Evolutionary conservation across 2,888 invertebrate genomes (phyloP).

Genomic region (Sicus ferrugineus): DNA sequence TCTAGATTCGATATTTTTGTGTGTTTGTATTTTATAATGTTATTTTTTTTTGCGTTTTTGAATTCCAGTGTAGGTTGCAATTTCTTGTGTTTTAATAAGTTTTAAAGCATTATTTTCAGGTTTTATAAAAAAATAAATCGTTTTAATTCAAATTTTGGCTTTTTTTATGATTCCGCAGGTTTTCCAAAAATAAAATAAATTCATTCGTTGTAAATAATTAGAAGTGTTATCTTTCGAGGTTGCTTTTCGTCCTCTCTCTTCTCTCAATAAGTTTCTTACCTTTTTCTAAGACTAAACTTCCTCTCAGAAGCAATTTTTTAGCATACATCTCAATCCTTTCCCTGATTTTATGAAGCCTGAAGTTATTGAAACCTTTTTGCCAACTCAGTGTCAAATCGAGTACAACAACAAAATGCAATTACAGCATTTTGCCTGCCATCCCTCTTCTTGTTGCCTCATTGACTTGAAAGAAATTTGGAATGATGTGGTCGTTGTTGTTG

Average conservation of each 20-base stretch:
- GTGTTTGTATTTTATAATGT: not conserved
- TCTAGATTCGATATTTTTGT: not conserved
- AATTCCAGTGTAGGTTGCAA: not conserved
- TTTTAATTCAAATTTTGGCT: too few relatives aligned
- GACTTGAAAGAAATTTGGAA: not conserved
- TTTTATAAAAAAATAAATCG: too few relatives aligned
- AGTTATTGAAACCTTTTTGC: not conserved
- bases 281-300: too few relatives aligned
- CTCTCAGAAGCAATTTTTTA: too few relatives aligned
- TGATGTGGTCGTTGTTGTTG: not conserved
- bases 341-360: too few relatives aligned
- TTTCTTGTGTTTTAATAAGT: not conserved
- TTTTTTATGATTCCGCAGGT: too few relatives aligned
- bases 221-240: too few relatives aligned
- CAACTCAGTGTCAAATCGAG: not conserved
- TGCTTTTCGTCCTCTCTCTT: too few relatives aligned
- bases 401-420: constrained; percentile 2
- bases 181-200: too few relatives aligned
- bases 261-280: too few relatives aligned
- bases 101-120: constrained; percentile 5
- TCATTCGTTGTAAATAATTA: too few relatives aligned
- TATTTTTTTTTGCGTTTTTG: not conserved
- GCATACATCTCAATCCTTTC: not conserved
- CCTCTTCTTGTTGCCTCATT: not conserved
- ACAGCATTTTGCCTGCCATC: not conserved